Evolutionary conservation across 2,888 invertebrate species (phyloP).

Genomic region (Synanthedon formicaeformis): DNA sequence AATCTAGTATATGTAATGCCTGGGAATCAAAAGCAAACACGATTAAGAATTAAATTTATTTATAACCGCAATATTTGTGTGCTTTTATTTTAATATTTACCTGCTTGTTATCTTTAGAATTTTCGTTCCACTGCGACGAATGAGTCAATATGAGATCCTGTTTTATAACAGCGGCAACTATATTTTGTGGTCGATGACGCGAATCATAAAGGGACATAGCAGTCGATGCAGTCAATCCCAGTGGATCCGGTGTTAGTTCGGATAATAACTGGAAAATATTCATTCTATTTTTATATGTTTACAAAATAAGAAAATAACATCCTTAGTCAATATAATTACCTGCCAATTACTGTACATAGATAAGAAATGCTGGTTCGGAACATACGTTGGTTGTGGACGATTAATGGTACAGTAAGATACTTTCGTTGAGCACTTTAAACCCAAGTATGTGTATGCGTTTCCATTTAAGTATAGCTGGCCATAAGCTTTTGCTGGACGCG

Average conservation of each 20-base stretch:
- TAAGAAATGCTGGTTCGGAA: conserved; percentile 87
- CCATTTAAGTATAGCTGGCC: conserved; percentile 91
- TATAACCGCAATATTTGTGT: not conserved
- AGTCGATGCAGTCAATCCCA: conserved; percentile 75
- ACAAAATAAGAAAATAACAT: not conserved
- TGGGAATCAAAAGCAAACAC: conserved; percentile 17
- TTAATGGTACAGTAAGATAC: conserved; percentile 94
- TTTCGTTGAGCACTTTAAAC: conserved; percentile 90
- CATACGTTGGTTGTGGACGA: conserved; percentile 94
- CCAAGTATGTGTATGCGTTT: conserved; percentile 91
- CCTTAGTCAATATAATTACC: conserved; percentile 44
- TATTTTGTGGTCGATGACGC: conserved; percentile 75
- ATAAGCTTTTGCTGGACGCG: conserved; percentile 88
- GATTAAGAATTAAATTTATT: not conserved
- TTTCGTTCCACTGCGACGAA: conserved; percentile 72
- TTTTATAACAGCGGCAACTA: conserved; percentile 72
- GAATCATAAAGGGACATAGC: conserved; percentile 83
- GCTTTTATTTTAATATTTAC: conserved; percentile 17
- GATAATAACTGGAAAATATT: conserved; percentile 70
- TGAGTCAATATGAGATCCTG: conserved; percentile 74
- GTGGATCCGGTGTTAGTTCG: conserved; percentile 75
- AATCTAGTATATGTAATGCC: conserved; percentile 27
- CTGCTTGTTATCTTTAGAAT: conserved; percentile 52
- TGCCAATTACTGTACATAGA: conserved; percentile 99
- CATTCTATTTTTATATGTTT: no score